Evolutionary conservation across 2,113 vertebrate genomes (phyloP).

Genomic region (Thunnus maccoyii): DNA sequence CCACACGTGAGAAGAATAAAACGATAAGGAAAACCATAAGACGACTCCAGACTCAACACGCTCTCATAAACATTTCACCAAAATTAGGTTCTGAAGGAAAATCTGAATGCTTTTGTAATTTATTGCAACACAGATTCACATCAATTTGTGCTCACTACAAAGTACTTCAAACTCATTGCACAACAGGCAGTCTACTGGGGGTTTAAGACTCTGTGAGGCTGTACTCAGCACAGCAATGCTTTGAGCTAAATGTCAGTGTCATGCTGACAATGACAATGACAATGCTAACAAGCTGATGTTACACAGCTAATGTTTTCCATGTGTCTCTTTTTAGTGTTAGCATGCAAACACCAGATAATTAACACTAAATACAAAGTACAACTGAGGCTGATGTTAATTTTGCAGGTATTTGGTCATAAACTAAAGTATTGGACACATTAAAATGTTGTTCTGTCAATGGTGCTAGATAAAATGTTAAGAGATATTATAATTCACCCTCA

Average conservation of each 20-base stretch:
- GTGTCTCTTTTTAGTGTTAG: not conserved
- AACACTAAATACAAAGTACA: not conserved
- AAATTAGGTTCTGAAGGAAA: conserved; percentile 42
- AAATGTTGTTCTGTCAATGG: not conserved
- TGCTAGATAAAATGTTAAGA: no score
- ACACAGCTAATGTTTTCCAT: not conserved
- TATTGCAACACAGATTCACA: conserved; percentile 30
- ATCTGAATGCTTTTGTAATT: conserved; percentile 46
- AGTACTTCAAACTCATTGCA: conserved; percentile 20
- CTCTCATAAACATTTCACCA: conserved; percentile 39
- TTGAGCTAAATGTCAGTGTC: no score
- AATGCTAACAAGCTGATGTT: no score
- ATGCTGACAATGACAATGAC: no score
- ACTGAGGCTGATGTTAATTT: not conserved
- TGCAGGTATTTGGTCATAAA: not conserved
- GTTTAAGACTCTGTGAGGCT: no score
- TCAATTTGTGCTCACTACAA: conserved; percentile 25
- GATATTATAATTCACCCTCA: no score
- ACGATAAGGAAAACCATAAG: conserved; percentile 27
- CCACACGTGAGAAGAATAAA: conserved; percentile 38
- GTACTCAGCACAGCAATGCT: no score
- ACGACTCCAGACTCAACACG: conserved; percentile 31
- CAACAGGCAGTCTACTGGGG: not conserved
- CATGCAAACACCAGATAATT: not conserved
- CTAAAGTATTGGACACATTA: not conserved